Evolutionary conservation across 2,888 invertebrate species (phyloP).

Genomic region (Idaea aversata): DNA sequence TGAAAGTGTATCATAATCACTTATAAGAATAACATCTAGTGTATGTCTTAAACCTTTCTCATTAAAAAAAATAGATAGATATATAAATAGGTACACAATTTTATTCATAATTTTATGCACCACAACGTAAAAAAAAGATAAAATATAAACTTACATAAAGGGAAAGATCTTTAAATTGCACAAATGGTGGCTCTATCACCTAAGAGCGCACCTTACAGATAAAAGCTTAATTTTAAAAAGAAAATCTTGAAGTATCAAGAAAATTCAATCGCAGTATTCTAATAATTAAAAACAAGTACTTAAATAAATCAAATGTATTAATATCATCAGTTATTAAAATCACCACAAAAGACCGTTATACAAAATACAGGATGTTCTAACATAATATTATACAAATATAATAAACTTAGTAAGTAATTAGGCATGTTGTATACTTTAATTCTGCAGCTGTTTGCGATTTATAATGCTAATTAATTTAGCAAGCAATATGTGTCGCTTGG

Average conservation of each 20-base stretch:
- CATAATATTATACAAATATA: conserved; percentile 14
- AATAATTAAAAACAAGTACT: background rate
- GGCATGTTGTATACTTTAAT: conserved; percentile 25
- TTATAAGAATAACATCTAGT: too few species aligned
- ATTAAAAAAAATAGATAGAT: too few species aligned
- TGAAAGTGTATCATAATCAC: too few species aligned
- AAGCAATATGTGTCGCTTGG: conserved; percentile 37
- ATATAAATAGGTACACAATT: too few species aligned
- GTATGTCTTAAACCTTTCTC: too few species aligned
- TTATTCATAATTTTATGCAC: too few species aligned
- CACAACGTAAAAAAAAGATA: too few species aligned
- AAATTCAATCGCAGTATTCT: background rate
- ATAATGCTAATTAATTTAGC: conserved; percentile 47
- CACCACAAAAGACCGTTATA: background rate
- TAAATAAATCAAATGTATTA: background rate
- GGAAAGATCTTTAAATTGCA: too few species aligned
- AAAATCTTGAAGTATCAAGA: background rate
- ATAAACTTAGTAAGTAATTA: conserved; percentile 16
- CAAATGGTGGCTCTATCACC: too few species aligned
- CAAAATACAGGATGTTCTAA: background rate
- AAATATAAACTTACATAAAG: too few species aligned
- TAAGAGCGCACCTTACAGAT: too few species aligned
- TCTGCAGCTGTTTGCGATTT: conserved; percentile 43
- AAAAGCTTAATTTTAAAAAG: background rate
- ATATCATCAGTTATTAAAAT: background rate